Evolutionary conservation across 1,140 invertebrate genomes (phyloP).

Genomic region (Lamellibrachia luymesi): DNA sequence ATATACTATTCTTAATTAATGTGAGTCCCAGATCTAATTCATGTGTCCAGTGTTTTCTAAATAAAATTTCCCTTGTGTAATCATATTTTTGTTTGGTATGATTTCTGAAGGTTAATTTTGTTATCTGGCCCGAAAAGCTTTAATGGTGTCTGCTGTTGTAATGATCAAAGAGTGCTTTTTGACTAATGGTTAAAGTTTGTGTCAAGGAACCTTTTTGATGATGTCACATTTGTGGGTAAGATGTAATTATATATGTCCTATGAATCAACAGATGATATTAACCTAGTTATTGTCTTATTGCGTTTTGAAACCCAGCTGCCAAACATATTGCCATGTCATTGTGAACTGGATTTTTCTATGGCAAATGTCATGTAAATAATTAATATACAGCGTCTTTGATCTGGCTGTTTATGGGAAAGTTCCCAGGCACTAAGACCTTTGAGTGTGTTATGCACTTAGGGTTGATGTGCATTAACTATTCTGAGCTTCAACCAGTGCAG

Average conservation of each 20-base stretch:
- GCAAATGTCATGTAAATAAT: not conserved
- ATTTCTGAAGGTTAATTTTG: not conserved
- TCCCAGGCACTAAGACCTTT: not conserved
- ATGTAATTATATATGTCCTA: not conserved
- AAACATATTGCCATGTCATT: not conserved
- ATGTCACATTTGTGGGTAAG: not conserved
- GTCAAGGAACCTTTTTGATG: not conserved
- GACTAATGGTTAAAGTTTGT: not conserved
- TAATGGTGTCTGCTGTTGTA: too few species aligned
- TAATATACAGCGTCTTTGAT: not conserved
- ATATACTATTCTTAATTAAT: not conserved
- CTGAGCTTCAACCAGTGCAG: not conserved
- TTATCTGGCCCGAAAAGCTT: not conserved
- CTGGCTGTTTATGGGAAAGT: not conserved
- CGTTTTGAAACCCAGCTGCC: not conserved
- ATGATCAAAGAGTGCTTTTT: not conserved
- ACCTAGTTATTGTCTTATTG: not conserved
- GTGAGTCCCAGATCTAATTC: not conserved
- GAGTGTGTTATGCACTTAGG: not conserved
- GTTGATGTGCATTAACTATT: not conserved
- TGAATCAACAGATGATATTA: not conserved
- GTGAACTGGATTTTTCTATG: not conserved
- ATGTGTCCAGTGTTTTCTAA: not conserved
- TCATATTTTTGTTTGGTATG: not conserved
- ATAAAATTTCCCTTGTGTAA: not conserved